Conservation (phyloP, 2,113 vertebrate genomes). For the Syngnathus typhle region DNA sequence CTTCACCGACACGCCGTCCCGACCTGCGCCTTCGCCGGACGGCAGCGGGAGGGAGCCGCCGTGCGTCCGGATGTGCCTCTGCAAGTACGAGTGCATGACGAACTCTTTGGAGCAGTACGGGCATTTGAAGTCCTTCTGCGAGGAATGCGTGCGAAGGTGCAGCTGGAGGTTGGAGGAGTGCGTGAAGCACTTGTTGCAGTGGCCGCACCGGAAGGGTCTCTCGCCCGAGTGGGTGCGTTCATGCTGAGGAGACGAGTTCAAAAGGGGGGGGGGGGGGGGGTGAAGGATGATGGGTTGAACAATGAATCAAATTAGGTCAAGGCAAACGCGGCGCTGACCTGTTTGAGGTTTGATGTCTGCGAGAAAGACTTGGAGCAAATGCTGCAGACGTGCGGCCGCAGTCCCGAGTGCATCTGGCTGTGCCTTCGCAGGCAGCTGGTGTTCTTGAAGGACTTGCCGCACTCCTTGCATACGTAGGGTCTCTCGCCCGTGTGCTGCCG, state of each 20-base stretch:
- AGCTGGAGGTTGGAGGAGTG: slow-evolving; percentile 87
- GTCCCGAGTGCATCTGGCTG: slow-evolving; percentile 85
- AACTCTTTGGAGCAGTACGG: slow-evolving; percentile 81
- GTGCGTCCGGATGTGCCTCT: slow-evolving; percentile 79
- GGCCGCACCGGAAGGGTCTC: slow-evolving; percentile 75
- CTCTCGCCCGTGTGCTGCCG: slow-evolving; percentile 86
- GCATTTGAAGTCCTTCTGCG: slow-evolving; percentile 80
- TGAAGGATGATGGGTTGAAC: no score
- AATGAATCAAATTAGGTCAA: no score
- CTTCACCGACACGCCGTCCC: slow-evolving; percentile 56
- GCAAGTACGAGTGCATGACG: slow-evolving; percentile 87
- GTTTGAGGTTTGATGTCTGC: slow-evolving; percentile 85
- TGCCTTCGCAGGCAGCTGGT: slow-evolving; percentile 86
- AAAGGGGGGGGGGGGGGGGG: background rate
- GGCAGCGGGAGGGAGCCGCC: slow-evolving; percentile 29
- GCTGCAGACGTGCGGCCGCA: slow-evolving; percentile 79
- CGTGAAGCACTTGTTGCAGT: slow-evolving; percentile 81
- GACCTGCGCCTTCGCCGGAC: slow-evolving; percentile 36
- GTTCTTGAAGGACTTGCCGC: slow-evolving; percentile 90
- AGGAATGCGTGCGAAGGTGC: slow-evolving; percentile 83
- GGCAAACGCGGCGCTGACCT: slow-evolving; percentile 38
- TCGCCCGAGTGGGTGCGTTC: slow-evolving; percentile 87
- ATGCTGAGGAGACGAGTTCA: slow-evolving; percentile 65
- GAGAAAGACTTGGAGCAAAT: slow-evolving; percentile 87
- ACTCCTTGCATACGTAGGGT: slow-evolving; percentile 83